Base-by-base conservation (phyloP, 2,888 invertebrate species). In the Drosophila flavopinicola region DNA sequence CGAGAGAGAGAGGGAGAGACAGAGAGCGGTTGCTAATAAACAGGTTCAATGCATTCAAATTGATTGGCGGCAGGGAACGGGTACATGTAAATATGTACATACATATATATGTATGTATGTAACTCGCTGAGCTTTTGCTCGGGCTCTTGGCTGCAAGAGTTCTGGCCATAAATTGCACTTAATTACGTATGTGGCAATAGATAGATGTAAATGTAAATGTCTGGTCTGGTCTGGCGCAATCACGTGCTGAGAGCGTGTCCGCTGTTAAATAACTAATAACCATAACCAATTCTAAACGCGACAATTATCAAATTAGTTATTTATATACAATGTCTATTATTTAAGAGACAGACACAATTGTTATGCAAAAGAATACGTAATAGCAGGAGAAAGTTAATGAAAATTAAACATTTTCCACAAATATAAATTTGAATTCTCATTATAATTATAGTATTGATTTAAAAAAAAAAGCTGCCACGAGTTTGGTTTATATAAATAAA, bases 11-110 rank as follows among this genome's bases (percentile, higher is more conserved):
- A 30, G 10, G 30, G 27, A 20, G 35, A 29, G 13, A 24, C 13
- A 29, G 10, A 38, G 30, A 15, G 20, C 15, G 48, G 27, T 10
- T 20, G 41, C 25, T 33, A 6, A 23, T 25, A 71, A 86, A 86
- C 80, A 70, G 80, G 87, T 80, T 80, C 84, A 76, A 73, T 86
- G 80, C 85, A 68, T 84, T 70, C 49, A 84, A 85, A 71, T 73
- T 78, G 38, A 60, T 69, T 75, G 42, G 10, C 45, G 27, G 27
- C 35, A 41, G 35, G 24, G 27, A 20, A 68, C 74, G 35, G 32
- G 47, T 73, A 58, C n/a, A n/a, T n/a, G n/a, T n/a, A n/a, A n/a
- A n/a, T n/a, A n/a, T n/a, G n/a, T n/a, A n/a, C n/a, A n/a, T n/a
- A n/a, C n/a, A n/a, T n/a, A n/a, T n/a, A n/a, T n/a, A n/a, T n/a